These are phyloP conservation scores for Microctenopoma stevenorrisi DNA, from an alignment of 2,797 vertebrate genomes.

Conservation along the genomic window DNA sequence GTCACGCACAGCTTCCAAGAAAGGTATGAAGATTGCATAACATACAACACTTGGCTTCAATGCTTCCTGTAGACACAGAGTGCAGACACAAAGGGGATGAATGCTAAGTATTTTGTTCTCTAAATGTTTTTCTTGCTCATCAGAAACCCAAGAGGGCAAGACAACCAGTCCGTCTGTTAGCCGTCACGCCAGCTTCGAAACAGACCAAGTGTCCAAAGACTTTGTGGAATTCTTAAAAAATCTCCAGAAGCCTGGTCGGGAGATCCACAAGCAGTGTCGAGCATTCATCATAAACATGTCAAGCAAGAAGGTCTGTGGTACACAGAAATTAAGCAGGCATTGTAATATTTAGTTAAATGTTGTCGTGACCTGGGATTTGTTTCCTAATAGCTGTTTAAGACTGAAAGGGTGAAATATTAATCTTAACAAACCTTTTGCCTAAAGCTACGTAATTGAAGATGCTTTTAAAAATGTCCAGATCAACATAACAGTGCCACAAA, in stretches of 20 bases:
- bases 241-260: constrained; percentile 91
- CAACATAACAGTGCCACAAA: no score
- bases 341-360: not conserved
- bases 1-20: constrained; percentile 91
- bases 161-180: constrained; percentile 91
- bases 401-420: not conserved
- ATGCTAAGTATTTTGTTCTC: not conserved
- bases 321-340: not conserved
- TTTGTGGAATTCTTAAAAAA: constrained; percentile 96
- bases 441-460: not conserved
- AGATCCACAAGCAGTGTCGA: constrained; percentile 94
- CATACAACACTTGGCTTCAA: not conserved
- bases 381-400: not conserved
- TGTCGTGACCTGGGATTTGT: not conserved
- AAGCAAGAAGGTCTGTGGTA: constrained; percentile 88
- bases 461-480: no score
- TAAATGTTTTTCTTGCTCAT: not conserved
- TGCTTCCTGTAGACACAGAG: not conserved
- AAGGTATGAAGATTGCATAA: constrained; percentile 81
- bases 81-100: not conserved
- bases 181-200: constrained; percentile 92
- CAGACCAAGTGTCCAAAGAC: constrained; percentile 92
- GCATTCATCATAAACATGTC: constrained; percentile 90
- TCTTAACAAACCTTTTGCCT: not conserved
- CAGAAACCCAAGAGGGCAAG: constrained; percentile 91